Base-by-base conservation (phyloP, 2,797 vertebrate species). In the Pipistrellus pygmaeus region DNA sequence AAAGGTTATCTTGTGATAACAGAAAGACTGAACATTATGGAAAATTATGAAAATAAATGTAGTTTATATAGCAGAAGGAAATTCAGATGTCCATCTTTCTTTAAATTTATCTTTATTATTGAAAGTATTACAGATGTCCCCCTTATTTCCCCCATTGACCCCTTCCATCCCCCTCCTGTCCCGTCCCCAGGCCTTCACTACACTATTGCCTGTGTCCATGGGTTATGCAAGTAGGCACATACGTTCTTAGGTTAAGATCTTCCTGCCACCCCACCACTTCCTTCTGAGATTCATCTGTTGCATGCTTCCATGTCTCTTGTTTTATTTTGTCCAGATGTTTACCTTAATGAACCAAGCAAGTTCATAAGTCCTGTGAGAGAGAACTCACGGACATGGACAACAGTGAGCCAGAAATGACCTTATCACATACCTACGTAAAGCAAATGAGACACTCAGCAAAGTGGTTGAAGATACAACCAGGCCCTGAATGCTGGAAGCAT, bases 321-420 rank as follows among this genome's bases (percentile, higher is more conserved):
- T 62, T 5, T 62, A 30, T 62, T 62, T 30, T 30, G 27, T 15
- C 60, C 99, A 99, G 96, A 99, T 99, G 99, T 99, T 99, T 41
- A 99, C 99, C 97, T 97, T 99, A 97, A 99, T 99, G 99, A 99
- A 99, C 98, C 99, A 99, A 98, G 99, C 99, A 94, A 98, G 99
- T 55, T 98, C 99, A 97, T 99, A 99, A 98, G 99, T 76, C 46
- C 18, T 99, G 86, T 99, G 99, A 62, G 27, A 62, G 60, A 30
- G 60, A 62, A 62, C 27, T 62, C 27, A 30, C 6, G 25, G 5
- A 27, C 57, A 60, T 60, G 57, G 25, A 60, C 57, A 60, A 60
- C 57, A 27, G 27, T 62, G 60, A 98, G 99, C 99, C 73, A 98
- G 99, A 1, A 99, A 99, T 92, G 99, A 99, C 93, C 99, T 99